phyloP scores from a whole-genome alignment of 1,140 invertebrate species.

The Drosophila jambulina region DNA sequence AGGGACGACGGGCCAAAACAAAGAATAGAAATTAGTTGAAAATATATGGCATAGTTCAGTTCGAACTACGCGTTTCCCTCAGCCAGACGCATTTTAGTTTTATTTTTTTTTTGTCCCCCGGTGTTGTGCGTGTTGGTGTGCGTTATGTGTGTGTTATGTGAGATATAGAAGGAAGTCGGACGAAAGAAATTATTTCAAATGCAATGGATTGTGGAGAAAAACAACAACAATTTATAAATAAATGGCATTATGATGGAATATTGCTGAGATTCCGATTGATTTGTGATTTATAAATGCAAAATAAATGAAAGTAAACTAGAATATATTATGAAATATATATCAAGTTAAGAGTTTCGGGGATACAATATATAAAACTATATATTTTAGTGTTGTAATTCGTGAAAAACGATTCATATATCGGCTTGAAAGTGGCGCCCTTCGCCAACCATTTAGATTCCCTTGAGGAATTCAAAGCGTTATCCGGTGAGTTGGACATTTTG shows the following conservation, averaged over 20 bases:
- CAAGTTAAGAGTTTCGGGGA: not conserved
- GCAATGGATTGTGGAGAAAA: constrained; percentile 7
- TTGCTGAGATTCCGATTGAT: not conserved
- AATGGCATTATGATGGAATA: not conserved
- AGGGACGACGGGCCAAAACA: constrained; percentile 38
- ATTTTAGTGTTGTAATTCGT: not conserved
- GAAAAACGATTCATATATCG: constrained; percentile 56
- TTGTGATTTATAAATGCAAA: not conserved
- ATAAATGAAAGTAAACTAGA: not conserved
- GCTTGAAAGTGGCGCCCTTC: constrained; percentile 82
- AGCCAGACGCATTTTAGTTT: constrained; percentile 62
- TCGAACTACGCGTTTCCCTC: constrained; percentile 61
- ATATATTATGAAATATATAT: not conserved
- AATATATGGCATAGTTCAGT: constrained; percentile 76
- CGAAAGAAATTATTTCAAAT: not conserved
- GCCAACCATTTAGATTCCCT: constrained; percentile 83
- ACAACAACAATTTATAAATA: constrained; percentile 5
- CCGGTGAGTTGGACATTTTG: constrained; percentile 61
- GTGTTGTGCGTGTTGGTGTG: constrained; percentile 3
- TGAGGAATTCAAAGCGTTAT: constrained; percentile 77
- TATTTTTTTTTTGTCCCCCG: constrained; percentile 6
- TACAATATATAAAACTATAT: not conserved
- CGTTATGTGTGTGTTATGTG: not conserved
- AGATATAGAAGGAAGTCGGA: constrained; percentile 1
- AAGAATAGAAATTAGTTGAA: constrained; percentile 64